A percentile compares a stretch with the other conserved stretches of the same genome.
These are phyloP conservation scores for Clarias macrocephalus DNA, from an alignment of 2,113 vertebrate species.

Conservation along the genomic window DNA sequence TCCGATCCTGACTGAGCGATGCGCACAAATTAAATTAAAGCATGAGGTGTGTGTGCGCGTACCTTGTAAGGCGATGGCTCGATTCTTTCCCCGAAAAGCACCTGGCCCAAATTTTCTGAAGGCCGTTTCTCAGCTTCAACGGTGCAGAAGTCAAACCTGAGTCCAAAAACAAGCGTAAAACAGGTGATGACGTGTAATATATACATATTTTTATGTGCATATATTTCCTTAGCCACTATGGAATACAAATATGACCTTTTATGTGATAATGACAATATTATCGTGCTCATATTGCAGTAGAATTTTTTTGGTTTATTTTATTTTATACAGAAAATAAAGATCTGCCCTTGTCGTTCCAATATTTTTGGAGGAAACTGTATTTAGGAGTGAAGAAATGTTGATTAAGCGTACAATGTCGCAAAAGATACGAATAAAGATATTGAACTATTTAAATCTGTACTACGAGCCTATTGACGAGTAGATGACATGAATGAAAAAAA, in stretches of 20 bases:
- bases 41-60: not conserved
- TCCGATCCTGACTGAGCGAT: not conserved
- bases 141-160: constrained; percentile 92
- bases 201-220: too few species aligned
- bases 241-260: too few species aligned
- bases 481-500: not conserved
- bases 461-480: not conserved
- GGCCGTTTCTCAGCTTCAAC: constrained; percentile 80
- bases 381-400: not conserved
- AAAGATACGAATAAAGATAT: not conserved
- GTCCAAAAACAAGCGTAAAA: constrained; percentile 17
- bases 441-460: not conserved
- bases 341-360: not conserved
- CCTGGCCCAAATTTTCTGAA: constrained; percentile 92
- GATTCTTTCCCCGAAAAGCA: constrained; percentile 91
- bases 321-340: not conserved
- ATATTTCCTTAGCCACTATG: too few species aligned
- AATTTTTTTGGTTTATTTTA: too few species aligned
- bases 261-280: too few species aligned
- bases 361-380: not conserved
- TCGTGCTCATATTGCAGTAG: too few species aligned
- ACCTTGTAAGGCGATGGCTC: constrained; percentile 93
- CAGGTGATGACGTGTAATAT: not conserved
- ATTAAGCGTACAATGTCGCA: not conserved
- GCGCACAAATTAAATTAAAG: not conserved